Evolutionary conservation across 2,113 vertebrate genomes (phyloP).

Genomic region (Synchiropus splendidus): DNA sequence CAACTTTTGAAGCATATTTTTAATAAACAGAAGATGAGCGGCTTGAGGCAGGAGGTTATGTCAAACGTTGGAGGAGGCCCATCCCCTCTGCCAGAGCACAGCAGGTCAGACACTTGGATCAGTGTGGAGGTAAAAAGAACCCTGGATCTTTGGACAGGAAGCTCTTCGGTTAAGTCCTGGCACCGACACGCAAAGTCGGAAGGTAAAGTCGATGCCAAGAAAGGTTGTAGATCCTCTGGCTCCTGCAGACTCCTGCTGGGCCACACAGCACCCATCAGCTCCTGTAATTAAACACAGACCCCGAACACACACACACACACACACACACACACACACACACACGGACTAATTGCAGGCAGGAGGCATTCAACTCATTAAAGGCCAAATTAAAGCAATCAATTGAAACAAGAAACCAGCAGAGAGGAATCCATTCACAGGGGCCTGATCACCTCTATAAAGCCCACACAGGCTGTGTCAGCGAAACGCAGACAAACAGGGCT

Average conservation of each 20-base stretch:
- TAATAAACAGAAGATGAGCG: no score
- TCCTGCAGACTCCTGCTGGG: slow-evolving; percentile 34
- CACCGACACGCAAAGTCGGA: slow-evolving; percentile 12
- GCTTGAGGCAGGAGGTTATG: no score
- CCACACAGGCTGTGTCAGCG: slow-evolving; percentile 30
- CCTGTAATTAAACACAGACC: slow-evolving; percentile 54
- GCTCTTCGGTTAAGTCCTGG: slow-evolving; percentile 17
- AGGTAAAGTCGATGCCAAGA: slow-evolving; percentile 31
- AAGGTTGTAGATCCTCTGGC: slow-evolving; percentile 26
- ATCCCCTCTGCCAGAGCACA: slow-evolving; percentile 1
- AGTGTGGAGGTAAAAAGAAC: slow-evolving; percentile 7
- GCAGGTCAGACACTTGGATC: slow-evolving; percentile 20
- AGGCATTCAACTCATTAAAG: slow-evolving; percentile 45
- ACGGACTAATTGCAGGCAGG: slow-evolving; percentile 42
- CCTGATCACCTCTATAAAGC: slow-evolving; percentile 24
- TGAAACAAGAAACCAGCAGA: slow-evolving; percentile 45
- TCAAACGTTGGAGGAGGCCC: no score
- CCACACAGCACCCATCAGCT: slow-evolving; percentile 40
- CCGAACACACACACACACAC: slow-evolving; percentile 15
- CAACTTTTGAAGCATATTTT: no score
- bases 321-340: slow-evolving; percentile 4
- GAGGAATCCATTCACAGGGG: slow-evolving; percentile 32
- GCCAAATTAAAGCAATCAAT: slow-evolving; percentile 57
- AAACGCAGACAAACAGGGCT: slow-evolving; percentile 8
- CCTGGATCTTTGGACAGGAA: slow-evolving; percentile 15